Evolutionary conservation across 2,113 vertebrate species (phyloP).

Genomic region (Scalopus aquaticus): DNA sequence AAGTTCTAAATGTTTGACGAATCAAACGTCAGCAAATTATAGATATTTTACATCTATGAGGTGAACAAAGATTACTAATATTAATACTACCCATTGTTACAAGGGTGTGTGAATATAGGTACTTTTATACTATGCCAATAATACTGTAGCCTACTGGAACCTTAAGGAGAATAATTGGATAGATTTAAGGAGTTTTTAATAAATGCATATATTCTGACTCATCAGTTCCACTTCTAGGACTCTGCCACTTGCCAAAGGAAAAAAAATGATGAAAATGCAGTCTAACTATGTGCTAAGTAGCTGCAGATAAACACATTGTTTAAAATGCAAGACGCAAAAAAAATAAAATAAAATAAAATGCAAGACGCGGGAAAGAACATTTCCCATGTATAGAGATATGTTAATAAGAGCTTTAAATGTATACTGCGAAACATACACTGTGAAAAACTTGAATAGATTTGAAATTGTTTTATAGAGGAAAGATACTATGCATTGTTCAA

Average conservation of each 20-base stretch:
- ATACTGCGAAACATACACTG: not conserved
- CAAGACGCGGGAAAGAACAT: not conserved
- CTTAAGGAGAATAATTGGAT: not conserved
- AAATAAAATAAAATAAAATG: no score
- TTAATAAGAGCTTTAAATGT: not conserved
- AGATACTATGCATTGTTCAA: not conserved
- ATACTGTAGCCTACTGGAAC: not conserved
- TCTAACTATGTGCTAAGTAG: not conserved
- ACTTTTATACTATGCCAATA: not conserved
- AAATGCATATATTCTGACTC: not conserved
- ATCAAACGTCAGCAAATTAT: not conserved
- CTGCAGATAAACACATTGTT: not conserved
- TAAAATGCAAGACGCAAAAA: no score
- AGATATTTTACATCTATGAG: slow-evolving; percentile 21
- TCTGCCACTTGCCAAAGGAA: not conserved
- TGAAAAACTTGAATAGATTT: not conserved
- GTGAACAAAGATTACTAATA: slow-evolving; percentile 38
- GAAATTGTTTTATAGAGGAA: not conserved
- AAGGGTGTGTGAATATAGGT: not conserved
- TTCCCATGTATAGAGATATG: not conserved
- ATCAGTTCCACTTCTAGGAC: not conserved
- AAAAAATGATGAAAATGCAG: no score
- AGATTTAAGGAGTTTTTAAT: not conserved
- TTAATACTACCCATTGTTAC: slow-evolving; percentile 4
- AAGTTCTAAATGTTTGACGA: slow-evolving; percentile 7